Base-by-base conservation (phyloP, 2,797 vertebrate species). In the Psittacula derbiana region DNA sequence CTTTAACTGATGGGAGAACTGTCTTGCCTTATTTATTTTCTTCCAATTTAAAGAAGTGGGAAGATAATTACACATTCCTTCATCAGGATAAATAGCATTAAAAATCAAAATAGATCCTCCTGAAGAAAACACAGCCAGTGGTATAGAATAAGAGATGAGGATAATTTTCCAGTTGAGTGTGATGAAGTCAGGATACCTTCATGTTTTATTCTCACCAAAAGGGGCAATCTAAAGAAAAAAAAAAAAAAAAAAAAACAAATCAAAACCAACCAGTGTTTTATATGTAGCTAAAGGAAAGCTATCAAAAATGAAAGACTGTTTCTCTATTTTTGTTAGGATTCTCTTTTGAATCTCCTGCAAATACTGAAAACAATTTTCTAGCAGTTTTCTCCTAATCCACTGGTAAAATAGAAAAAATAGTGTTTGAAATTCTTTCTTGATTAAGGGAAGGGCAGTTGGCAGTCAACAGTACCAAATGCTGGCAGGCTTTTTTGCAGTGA, bases 91-190 rank as follows among this genome's bases (percentile, higher is more conserved):
- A 96, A 79, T 58, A 62, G 70, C 73, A 86, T 88, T 91, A 86
- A 84, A 94, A 95, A 74, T 71, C 57, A 75, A 89, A 91, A 92
- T 81, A 87, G 41, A 28, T 73, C 44, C 62, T 78, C 31, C 66
- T 72, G 78, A 96, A 92, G 90, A 84, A 94, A 90, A 83, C 82
- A 44, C 86, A 92, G 90, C 49, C 87, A 93, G 93, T 79, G 61
- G 79, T 86, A 89, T 12, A 53, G 44, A 92, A 65, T 55, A 70
- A 88, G 58, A 80, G 27, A 43, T 40, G 9, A 88, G 31, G 28
- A 47, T 66, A 50, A 71, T 91, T 83, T 75, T 82, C 33, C 38
- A n/a, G 43, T 33, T 85, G 50, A 75, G 27, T 61, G 27, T 36
- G 53, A 80, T 69, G 40, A 78, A 43, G 44, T 44, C 49, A 46